phyloP scores from a whole-genome alignment of 2,888 invertebrate species.

The Lycaena phlaeas region DNA sequence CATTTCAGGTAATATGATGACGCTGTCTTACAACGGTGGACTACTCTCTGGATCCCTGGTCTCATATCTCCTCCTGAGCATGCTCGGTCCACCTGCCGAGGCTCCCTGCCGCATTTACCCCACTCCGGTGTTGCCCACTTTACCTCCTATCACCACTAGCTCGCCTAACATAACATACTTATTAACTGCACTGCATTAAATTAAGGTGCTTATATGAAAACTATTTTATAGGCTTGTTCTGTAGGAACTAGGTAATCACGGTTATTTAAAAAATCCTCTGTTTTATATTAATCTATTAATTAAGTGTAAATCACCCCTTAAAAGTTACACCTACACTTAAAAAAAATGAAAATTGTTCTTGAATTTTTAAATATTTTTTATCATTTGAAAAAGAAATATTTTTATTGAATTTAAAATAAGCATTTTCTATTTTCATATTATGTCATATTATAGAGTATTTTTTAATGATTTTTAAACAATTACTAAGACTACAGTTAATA shows the following conservation, averaged over 20 bases:
- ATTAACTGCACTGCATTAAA: slow-evolving; percentile 22
- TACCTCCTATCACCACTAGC: slow-evolving; percentile 34
- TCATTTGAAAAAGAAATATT: not conserved
- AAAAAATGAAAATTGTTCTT: no score
- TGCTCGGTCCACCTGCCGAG: slow-evolving; percentile 69
- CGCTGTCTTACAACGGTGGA: slow-evolving; percentile 90
- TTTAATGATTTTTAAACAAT: no score
- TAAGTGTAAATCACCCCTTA: no score
- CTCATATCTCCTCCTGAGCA: slow-evolving; percentile 83
- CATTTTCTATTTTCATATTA: not conserved
- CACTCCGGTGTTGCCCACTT: slow-evolving; percentile 45
- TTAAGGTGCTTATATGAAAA: not conserved
- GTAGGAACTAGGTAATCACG: not conserved
- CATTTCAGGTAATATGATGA: slow-evolving; percentile 90
- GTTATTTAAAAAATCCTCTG: no score
- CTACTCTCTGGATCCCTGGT: slow-evolving; percentile 87
- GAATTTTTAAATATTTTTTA: no score
- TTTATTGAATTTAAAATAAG: not conserved
- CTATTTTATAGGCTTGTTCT: not conserved
- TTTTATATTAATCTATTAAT: no score
- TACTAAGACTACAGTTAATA: no score
- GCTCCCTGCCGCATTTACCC: slow-evolving; percentile 65
- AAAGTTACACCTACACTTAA: no score
- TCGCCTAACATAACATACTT: slow-evolving; percentile 23
- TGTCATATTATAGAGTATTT: no score